phyloP scores from a whole-genome alignment of 2,797 vertebrate species.

The Buphagus erythrorhynchus region DNA sequence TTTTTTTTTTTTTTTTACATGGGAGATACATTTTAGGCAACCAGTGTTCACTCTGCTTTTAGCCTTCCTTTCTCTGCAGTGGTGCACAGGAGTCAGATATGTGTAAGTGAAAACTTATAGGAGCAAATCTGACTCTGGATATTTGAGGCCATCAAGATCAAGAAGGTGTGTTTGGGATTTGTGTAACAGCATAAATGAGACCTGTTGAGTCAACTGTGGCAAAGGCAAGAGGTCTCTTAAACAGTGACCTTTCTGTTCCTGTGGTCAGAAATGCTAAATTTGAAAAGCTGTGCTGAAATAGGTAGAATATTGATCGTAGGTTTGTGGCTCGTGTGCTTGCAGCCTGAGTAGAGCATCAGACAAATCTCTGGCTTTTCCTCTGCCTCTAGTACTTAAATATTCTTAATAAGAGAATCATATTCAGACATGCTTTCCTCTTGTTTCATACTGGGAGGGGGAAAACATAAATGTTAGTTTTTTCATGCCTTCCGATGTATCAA shows the following conservation, averaged over 20 bases:
- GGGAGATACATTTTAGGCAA: neutral
- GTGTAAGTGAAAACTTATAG: neutral
- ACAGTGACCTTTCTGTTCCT: neutral
- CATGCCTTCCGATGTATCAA: neutral
- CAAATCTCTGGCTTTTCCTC: neutral
- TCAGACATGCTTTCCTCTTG: neutral
- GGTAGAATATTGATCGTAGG: neutral
- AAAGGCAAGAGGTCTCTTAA: slow-evolving; percentile 10
- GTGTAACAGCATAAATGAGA: neutral
- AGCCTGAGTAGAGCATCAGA: neutral
- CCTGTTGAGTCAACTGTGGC: neutral
- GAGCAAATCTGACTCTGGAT: neutral
- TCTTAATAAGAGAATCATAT: neutral
- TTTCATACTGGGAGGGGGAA: neutral
- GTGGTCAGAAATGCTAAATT: slow-evolving; percentile 22
- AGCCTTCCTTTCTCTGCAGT: neutral
- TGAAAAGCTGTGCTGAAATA: neutral
- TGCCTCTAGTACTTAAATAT: neutral
- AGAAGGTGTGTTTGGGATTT: neutral
- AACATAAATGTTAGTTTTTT: neutral
- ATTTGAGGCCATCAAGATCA: neutral
- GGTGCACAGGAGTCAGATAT: neutral
- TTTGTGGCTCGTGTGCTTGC: neutral
- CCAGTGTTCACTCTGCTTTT: neutral
- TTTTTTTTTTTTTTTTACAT: neutral